Conservation (phyloP, 2,888 invertebrate genomes). For the Patella pellucida region DNA sequence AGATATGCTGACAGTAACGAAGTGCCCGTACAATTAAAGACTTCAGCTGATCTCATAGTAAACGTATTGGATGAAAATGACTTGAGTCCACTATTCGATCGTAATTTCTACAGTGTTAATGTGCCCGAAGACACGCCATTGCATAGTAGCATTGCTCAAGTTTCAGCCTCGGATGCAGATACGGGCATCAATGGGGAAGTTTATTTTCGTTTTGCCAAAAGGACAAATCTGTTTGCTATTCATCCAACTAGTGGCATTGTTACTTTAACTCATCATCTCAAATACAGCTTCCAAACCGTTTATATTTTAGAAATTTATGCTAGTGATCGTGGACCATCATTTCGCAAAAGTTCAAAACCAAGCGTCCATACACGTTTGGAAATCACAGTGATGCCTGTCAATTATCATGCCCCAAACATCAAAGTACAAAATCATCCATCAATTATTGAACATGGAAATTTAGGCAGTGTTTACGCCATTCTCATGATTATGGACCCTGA, state of each 20-base stretch:
- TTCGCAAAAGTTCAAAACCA: slow-evolving; percentile 29
- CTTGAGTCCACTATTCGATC: slow-evolving; percentile 92
- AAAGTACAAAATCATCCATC: slow-evolving; percentile 82
- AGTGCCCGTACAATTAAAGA: slow-evolving; percentile 53
- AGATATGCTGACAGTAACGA: slow-evolving; percentile 70
- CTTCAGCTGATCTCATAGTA: slow-evolving; percentile 74
- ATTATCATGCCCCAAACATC: slow-evolving; percentile 88
- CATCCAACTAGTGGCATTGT: slow-evolving; percentile 93
- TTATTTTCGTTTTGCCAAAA: slow-evolving; percentile 90
- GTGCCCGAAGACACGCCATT: slow-evolving; percentile 90
- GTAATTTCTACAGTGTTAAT: slow-evolving; percentile 87
- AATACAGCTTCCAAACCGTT: slow-evolving; percentile 78
- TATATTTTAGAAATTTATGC: slow-evolving; percentile 87
- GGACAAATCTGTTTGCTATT: slow-evolving; percentile 83
- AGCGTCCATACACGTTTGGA: slow-evolving; percentile 79
- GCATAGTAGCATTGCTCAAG: slow-evolving; percentile 81
- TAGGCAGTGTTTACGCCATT: slow-evolving; percentile 87
- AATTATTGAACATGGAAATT: slow-evolving; percentile 83
- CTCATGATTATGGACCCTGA: slow-evolving; percentile 88
- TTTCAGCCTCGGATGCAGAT: slow-evolving; percentile 94
- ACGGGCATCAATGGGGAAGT: slow-evolving; percentile 95
- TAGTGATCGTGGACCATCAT: slow-evolving; percentile 82
- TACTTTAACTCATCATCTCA: slow-evolving; percentile 83
- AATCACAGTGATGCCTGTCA: slow-evolving; percentile 81
- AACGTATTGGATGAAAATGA: slow-evolving; percentile 75